These are phyloP conservation scores for Germaria angustata DNA, from an alignment of 2,888 invertebrate genomes.

Conservation along the genomic window DNA sequence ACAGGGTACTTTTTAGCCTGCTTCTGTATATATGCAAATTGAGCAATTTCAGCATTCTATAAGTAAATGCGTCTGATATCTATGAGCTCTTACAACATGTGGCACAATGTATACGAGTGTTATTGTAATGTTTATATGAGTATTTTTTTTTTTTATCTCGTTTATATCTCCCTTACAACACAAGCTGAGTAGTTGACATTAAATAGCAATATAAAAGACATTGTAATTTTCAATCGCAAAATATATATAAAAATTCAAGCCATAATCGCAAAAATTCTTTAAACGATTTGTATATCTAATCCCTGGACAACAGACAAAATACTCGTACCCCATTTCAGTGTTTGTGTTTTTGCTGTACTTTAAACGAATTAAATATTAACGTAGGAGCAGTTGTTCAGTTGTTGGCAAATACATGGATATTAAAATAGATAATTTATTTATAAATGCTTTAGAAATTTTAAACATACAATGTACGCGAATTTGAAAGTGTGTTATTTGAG, in stretches of 20 bases:
- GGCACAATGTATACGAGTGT: slow-evolving; percentile 22
- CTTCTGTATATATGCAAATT: neutral
- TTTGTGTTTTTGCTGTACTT: neutral
- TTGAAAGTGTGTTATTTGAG: slow-evolving; percentile 11
- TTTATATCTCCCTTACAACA: slow-evolving; percentile 8
- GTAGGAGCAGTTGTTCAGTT: neutral
- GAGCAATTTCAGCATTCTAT: neutral
- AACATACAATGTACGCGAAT: neutral
- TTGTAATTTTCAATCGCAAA: slow-evolving; percentile 37
- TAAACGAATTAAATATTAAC: neutral
- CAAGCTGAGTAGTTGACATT: slow-evolving; percentile 21
- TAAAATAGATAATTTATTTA: neutral
- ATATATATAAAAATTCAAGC: neutral
- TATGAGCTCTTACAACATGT: slow-evolving; percentile 19
- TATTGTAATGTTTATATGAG: slow-evolving; percentile 19
- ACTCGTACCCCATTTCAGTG: neutral
- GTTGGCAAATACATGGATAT: neutral
- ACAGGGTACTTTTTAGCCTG: neutral
- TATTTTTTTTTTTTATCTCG: slow-evolving; percentile 17
- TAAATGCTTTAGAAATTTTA: neutral
- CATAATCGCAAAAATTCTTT: neutral
- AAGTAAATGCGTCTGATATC: neutral
- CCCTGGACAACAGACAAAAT: neutral
- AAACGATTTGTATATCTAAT: neutral
- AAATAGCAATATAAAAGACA: slow-evolving; percentile 41